Percentiles rank a stretch among this genome's conserved stretches.
These are phyloP conservation scores for Promerops cafer DNA, from an alignment of 2,113 vertebrate species.

Conservation along the genomic window DNA sequence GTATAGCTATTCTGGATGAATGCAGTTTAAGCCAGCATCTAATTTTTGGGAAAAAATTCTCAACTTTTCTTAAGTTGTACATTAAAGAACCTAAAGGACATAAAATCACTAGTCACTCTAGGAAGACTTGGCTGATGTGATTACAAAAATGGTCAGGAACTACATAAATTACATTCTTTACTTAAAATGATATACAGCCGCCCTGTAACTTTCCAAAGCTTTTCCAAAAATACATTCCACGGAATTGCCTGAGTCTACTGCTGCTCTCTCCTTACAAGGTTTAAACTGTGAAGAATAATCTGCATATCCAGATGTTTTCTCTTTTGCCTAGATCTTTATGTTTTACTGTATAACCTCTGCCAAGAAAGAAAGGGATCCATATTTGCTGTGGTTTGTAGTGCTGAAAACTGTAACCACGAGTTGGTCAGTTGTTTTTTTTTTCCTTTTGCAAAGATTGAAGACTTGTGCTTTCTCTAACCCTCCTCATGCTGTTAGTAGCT, in stretches of 20 bases:
- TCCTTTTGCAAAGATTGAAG: neutral
- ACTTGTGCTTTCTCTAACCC: neutral
- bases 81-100: neutral
- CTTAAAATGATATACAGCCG: slow-evolving; percentile 2
- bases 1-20: neutral
- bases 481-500: neutral
- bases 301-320: slow-evolving; percentile 12
- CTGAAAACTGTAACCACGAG: slow-evolving; percentile 25
- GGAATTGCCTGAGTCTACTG: neutral
- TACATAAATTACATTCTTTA: slow-evolving; percentile 34
- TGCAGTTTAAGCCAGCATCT: neutral
- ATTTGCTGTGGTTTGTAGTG: neutral
- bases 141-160: slow-evolving; percentile 18
- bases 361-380: slow-evolving; percentile 7
- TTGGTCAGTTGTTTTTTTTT: neutral
- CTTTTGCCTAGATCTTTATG: slow-evolving; percentile 10
- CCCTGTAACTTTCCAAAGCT: slow-evolving; percentile 21
- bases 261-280: slow-evolving; percentile 19
- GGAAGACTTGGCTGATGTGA: slow-evolving; percentile 17
- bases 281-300: slow-evolving; percentile 34
- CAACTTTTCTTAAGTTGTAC: neutral
- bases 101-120: slow-evolving; percentile 40
- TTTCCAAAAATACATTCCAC: slow-evolving; percentile 28
- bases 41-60: neutral
- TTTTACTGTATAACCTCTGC: neutral